Evolutionary conservation across 1,140 invertebrate genomes (phyloP), one percentile per base, ranked within the genome.

Genomic region (Drosophila sp.): DNA sequence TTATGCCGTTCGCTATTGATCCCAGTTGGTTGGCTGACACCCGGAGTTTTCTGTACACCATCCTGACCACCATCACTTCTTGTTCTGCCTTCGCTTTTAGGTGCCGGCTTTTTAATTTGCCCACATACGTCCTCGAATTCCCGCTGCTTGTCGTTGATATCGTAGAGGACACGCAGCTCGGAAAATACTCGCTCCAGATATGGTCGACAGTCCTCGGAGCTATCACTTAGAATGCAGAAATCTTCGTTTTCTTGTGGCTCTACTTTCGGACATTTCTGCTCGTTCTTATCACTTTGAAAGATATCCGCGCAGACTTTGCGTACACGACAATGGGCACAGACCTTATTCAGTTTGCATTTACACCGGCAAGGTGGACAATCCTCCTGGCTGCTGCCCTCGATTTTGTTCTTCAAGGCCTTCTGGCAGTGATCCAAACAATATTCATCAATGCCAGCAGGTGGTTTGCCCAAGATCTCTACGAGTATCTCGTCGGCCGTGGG

Each of bases 321-420:
- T 23, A 91, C 90, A 11, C 90, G 83, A 27, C 90, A 91, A 61
- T 91, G 86, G 1, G 86, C 90, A 27, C 90, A 91, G 2, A 77
- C 4, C 38, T 74, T 91, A 4, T 70, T 83, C 25, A 7, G 47
- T 40, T 63, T 63, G 58, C 79, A 90, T 3, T 74, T 91, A 56
- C 90, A 91, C 0, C 86, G 70, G 25, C 90, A 91, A 1, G 72
- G 64, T 1, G 57, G 60, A 30, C 30, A 60, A n/a, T 71, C 56
- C 1, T 85, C 73, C 0, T 60, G 29, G 6, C 25, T 58, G 1
- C 55, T 27, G 0, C 32, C 25, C 5, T 44, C 17, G 6, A 38
- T 65, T 23, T 66, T 66, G 1, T 5, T 35, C 25, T 60, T 30
- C 1, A 44, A n/a, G 7, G 65, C 32, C 40, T 35, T 44, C 0